Evolutionary conservation across 2,797 vertebrate species (phyloP), one percentile per base, ranked within the genome.

Genomic region (Leontopithecus rosalia): DNA sequence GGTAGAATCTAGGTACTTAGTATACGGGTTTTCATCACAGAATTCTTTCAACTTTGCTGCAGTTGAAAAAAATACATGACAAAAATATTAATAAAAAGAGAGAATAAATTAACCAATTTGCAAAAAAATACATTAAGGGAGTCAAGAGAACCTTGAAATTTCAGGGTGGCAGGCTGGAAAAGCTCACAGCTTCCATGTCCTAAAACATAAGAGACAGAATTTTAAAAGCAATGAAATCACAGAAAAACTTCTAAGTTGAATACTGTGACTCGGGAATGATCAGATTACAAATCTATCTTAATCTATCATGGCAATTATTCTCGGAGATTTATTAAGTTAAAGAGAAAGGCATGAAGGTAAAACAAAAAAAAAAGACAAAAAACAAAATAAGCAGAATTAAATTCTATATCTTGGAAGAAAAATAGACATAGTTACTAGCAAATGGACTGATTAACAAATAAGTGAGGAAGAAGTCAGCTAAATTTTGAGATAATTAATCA

Each of bases 401-500:
- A 12, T 36, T 48, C 43, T 6, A 1, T 36, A 55, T 20, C 13
- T 43, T 77, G 26, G 24, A n/a, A n/a, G 20, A 36, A 36, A 24
- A 89, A 6, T 10, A 19, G 28, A 4, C 2, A 1, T 6, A 30
- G 5, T 43, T 30, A 4, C 24, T 48, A 39, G 81, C 3, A 50
- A 70, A 26, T 41, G 5, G 85, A 55, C 26, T 7, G 26, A 50
- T 5, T 20, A 5, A 6, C 22, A 50, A 81, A 52, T 55, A 73
- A 75, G 7, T 39, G 20, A 95, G 86, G 64, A 73, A 93, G 72
- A 85, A 64, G 5, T 24, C 76, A 50, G 24, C 43, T 75, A n/a
- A 39, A 39, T 4, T 33, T 80, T 52, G 17, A 82, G 30, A 43
- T 24, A 36, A 46, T 39, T 64, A 55, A 33, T 61, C 61, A n/a